Base-by-base conservation (phyloP, 2,113 vertebrate genomes). In the Sporophila hypoxantha region DNA sequence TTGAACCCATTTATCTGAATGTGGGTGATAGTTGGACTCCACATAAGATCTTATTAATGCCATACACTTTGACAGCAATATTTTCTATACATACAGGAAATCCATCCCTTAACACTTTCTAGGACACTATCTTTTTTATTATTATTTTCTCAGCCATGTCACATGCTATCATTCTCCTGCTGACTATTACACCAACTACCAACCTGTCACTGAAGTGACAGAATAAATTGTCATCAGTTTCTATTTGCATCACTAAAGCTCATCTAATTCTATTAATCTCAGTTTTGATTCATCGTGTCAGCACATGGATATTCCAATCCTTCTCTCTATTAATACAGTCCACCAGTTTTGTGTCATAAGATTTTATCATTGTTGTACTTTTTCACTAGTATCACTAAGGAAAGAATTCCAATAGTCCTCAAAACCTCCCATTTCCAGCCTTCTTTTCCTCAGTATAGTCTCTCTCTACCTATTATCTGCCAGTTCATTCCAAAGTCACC, bases 331-430 rank as follows among this genome's bases (percentile, higher is more conserved):
- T 6, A 19, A 66, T 16, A 69, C 22, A 59, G 39, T 14, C 46
- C 20, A 46, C 8, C 2, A 3, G 27, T 37, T 86, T 17, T 27
- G 57, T 25, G 18, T 17, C 1, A 0, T 10, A 41, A 56, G 26
- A 41, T 70, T 83, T 83, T 27, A 59, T 36, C 25, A 34, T 8
- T 9, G 5, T 18, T 88, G 26, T 36, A 41, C 23, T 44, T 69
- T 65, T 59, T 41, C 32, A 60, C 59, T 20, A 22, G 30, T 16
- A 30, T 50, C 41, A 68, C 27, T n/a, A 47, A 9, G 10, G 16
- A 65, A 82, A 56, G 42, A n/a, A 42, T 5, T 80, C 55, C 46
- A 57, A 22, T 14, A 50, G 76, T 8, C 26, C 69, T 53, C 7
- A 12, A 64, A 56, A 85, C 52, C 34, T 52, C 30, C n/a, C 61